These are phyloP conservation scores for Lophotriccus pileatus DNA, from an alignment of 2,797 vertebrate species.

Conservation along the genomic window DNA sequence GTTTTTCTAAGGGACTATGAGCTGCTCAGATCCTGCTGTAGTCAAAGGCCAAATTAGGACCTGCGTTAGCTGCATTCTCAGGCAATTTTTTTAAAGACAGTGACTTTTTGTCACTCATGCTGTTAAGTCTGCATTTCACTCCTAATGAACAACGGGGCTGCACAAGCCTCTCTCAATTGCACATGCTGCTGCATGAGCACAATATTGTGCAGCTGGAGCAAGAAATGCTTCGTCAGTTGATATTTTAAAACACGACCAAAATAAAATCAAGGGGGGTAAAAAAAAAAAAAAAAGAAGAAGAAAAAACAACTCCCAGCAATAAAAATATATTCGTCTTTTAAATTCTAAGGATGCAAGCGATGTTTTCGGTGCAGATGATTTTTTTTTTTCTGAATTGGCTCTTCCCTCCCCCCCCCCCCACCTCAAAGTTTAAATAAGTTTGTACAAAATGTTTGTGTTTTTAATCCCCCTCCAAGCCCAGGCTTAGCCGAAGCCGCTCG, in stretches of 20 bases:
- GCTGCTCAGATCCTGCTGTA: not conserved
- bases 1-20: not conserved
- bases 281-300: rapidly evolving
- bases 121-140: not conserved
- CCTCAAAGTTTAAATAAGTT: not conserved
- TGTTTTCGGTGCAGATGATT: not conserved
- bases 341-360: not conserved
- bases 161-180: not conserved
- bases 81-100: not conserved
- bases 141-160: not conserved
- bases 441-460: not conserved
- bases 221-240: not conserved
- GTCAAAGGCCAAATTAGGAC: not conserved
- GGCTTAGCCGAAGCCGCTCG: not conserved
- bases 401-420: too few relatives aligned
- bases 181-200: not conserved
- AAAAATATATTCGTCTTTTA: not conserved
- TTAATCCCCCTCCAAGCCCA: too few relatives aligned
- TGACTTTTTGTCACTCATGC: not conserved
- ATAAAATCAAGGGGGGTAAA: not conserved
- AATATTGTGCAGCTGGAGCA: not conserved
- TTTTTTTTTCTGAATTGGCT: not conserved
- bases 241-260: not conserved
- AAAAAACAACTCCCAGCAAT: too few relatives aligned
- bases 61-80: not conserved